Evolutionary conservation across 2,113 vertebrate genomes (phyloP).

Genomic region (Chiloscyllium plagiosum): DNA sequence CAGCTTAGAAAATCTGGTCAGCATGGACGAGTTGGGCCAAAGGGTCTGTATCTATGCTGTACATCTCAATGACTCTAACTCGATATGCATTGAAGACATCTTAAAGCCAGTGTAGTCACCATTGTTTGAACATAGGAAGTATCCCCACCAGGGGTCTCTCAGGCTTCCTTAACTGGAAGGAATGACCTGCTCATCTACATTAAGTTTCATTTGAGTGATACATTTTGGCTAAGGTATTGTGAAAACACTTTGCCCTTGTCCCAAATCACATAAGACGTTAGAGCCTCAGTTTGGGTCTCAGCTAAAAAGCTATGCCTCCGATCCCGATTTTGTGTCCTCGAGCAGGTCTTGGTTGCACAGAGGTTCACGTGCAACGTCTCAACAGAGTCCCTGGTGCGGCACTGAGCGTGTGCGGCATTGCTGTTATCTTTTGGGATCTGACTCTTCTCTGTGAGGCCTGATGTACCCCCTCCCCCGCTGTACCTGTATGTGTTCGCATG

Average conservation of each 20-base stretch:
- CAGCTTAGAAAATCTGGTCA: no score
- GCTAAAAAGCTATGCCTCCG: no score
- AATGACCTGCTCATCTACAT: not conserved
- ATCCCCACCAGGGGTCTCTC: not conserved
- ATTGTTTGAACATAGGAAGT: not conserved
- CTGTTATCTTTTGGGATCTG: not conserved
- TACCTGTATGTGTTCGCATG: conserved; percentile 81
- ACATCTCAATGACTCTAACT: no score
- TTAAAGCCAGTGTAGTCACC: not conserved
- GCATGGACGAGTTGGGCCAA: no score
- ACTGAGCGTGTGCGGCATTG: not conserved
- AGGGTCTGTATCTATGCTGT: no score
- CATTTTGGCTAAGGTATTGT: not conserved
- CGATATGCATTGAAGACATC: not conserved
- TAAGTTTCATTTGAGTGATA: not conserved
- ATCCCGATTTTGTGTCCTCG: no score
- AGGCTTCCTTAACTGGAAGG: not conserved
- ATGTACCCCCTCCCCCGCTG: conserved; percentile 19
- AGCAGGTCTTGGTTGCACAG: no score
- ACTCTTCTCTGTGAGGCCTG: not conserved
- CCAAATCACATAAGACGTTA: no score
- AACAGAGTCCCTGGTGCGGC: not conserved
- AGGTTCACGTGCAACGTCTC: not conserved
- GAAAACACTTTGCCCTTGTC: not conserved
- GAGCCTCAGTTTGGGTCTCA: no score